Evolutionary conservation across 2,888 invertebrate genomes (phyloP), one percentile per base, ranked within the genome.

Genomic region (Dryadula phaetusa): DNA sequence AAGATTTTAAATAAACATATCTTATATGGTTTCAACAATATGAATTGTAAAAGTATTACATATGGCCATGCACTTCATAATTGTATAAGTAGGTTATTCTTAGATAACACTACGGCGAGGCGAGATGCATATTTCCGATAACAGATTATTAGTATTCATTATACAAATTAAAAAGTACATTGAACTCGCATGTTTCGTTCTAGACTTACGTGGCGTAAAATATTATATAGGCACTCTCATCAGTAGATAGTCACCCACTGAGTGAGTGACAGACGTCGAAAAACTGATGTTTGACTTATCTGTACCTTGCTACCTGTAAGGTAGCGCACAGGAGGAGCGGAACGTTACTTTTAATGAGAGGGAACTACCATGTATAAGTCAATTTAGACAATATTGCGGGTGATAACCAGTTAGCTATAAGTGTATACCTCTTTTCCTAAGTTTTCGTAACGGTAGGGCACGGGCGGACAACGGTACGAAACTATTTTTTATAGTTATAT

Each of bases 91-190:
- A 37, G 63, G 63, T 64, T 67, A 60, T 49, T 53, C 32, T 12
- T 44, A 60, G 60, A 60, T 60, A 44, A 60, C 42, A 44, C 28
- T 28, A 60, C 44, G 10, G 28, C 16, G 28, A 22, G 58, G 63
- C 42, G 42, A 64, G 58, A 67, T 67, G 67, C 52, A 58, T 63
- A 67, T 58, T 52, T 49, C 56, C 62, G 67, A 67, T 63, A 67
- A 58, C 40, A 32, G 28, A 63, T 67, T 67, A 67, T 67, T 67
- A 60, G 64, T 67, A 67, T 67, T 67, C 63, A 40, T 60, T 64
- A 37, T 53, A 44, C 64, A 64, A 32, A 64, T 18, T 37, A 60
- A 60, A 58, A 42, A 63, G 64, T 52, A 53, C 67, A 67, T 46
- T 64, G 67, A 67, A 67, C 67, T 37, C 25, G 7, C 32, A 2